These are phyloP conservation scores for Polyodon spathula DNA, from an alignment of 2,113 vertebrate genomes.

Conservation along the genomic window DNA sequence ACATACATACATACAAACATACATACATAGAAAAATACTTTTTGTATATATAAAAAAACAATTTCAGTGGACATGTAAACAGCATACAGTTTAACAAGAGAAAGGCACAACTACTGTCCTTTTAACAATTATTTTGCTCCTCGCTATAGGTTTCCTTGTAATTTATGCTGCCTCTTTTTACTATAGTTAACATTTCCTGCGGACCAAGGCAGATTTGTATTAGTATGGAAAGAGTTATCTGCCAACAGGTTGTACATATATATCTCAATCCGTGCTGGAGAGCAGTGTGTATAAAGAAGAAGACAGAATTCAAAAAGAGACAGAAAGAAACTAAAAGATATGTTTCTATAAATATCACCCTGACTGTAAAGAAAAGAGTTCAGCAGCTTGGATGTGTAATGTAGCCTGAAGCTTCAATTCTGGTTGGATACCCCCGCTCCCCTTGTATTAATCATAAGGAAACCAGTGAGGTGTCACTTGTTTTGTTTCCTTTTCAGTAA, in stretches of 20 bases:
- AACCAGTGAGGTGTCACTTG: neutral
- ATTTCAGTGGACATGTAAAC: neutral
- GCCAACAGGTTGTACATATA: too few species aligned
- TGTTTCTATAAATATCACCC: neutral
- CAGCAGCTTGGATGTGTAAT: neutral
- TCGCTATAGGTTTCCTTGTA: too few species aligned
- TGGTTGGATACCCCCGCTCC: neutral
- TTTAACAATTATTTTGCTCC: too few species aligned
- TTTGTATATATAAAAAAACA: neutral
- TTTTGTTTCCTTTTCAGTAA: neutral
- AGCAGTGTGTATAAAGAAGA: neutral
- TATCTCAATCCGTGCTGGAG: too few species aligned
- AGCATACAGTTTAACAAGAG: too few species aligned
- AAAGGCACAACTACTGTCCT: too few species aligned
- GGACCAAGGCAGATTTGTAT: too few species aligned
- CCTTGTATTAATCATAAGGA: too few species aligned
- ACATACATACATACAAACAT: neutral
- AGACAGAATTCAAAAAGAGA: neutral
- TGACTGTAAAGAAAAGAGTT: neutral
- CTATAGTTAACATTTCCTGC: too few species aligned
- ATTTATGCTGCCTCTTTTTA: too few species aligned
- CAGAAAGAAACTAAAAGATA: neutral
- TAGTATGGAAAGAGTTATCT: too few species aligned
- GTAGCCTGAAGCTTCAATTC: neutral
- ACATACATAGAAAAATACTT: neutral